These are phyloP conservation scores for Actinernus sp. DNA, from an alignment of 92 coral and sea anemone species.

Conservation along the genomic window DNA sequence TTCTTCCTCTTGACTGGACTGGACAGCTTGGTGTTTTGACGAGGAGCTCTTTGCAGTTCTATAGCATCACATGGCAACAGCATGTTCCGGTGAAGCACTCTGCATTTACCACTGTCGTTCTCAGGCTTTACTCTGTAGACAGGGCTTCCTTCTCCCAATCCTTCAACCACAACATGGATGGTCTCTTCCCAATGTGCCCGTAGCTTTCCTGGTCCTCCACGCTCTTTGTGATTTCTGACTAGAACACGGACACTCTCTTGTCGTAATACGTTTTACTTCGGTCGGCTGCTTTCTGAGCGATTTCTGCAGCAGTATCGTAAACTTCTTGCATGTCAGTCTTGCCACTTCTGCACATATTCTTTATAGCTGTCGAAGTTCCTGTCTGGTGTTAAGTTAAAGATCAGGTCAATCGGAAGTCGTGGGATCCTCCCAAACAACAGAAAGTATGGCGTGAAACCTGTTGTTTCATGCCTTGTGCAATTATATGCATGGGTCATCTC, in stretches of 20 bases:
- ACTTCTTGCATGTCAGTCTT: neutral
- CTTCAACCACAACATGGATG: too few species aligned
- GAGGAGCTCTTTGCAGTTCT: too few species aligned
- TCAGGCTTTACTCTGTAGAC: too few species aligned
- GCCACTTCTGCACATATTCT: slow-evolving; percentile 6
- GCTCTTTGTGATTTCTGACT: slow-evolving; percentile 2
- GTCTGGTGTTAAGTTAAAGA: slow-evolving; percentile 5
- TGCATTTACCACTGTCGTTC: too few species aligned
- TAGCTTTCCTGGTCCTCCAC: slow-evolving; percentile 6
- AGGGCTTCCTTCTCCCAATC: too few species aligned
- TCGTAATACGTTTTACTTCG: slow-evolving; percentile 1
- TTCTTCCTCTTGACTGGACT: too few species aligned
- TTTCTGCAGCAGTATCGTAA: neutral
- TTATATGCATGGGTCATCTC: slow-evolving; percentile 13
- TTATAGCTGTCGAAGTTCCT: neutral
- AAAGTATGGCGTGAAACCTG: neutral
- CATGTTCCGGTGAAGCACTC: too few species aligned
- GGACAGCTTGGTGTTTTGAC: too few species aligned
- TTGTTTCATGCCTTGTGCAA: slow-evolving; percentile 7
- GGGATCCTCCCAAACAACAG: slow-evolving; percentile 5
- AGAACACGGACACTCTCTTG: slow-evolving; percentile 10
- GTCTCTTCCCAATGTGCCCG: slow-evolving; percentile 11
- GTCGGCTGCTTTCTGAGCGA: neutral
- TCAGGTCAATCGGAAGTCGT: slow-evolving; percentile 6
- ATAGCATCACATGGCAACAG: too few species aligned